Base-by-base conservation (phyloP, 2,888 invertebrate genomes). In the Panorpa germanica region DNA sequence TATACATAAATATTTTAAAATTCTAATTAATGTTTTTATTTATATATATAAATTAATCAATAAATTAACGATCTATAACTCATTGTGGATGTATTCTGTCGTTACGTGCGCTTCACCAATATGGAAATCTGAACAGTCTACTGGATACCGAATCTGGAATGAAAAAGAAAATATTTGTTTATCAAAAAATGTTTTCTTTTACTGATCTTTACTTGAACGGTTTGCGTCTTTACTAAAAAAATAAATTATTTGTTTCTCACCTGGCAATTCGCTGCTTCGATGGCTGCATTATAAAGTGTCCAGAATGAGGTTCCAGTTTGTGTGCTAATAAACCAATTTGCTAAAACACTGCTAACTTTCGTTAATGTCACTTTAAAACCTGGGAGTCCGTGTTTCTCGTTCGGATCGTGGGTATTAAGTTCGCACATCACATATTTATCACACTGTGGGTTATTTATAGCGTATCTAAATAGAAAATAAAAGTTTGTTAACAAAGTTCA, bases 31-130 rank as follows among this genome's bases (percentile, higher is more conserved):
- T n/a, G n/a, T n/a, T n/a, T n/a, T n/a, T n/a, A n/a, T n/a, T n/a
- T n/a, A n/a, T n/a, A n/a, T n/a, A n/a, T n/a, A n/a, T n/a, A n/a
- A n/a, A n/a, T n/a, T n/a, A n/a, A n/a, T n/a, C n/a, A n/a, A n/a
- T n/a, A n/a, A n/a, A n/a, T n/a, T n/a, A n/a, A n/a, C n/a, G n/a
- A n/a, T n/a, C n/a, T 70, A 82, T 52, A 83, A 63, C 59, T 83
- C 83, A 48, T 65, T 81, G 53, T 82, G 83, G 43, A 72, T 64
- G 36, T 74, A 75, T 56, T 82, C 82, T 26, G 80, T 81, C 32
- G 80, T 82, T 16, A 77, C 80, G 60, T 69, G 72, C 25, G 73
- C 52, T 51, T 83, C 83, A 48, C 81, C 81, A 45, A 76, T 70
- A 49, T 82, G 81, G 61, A 81, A 85, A 2, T 70, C 68, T 15